These are phyloP conservation scores for Drosophila mayri DNA, from an alignment of 1,140 invertebrate genomes.

Conservation along the genomic window DNA sequence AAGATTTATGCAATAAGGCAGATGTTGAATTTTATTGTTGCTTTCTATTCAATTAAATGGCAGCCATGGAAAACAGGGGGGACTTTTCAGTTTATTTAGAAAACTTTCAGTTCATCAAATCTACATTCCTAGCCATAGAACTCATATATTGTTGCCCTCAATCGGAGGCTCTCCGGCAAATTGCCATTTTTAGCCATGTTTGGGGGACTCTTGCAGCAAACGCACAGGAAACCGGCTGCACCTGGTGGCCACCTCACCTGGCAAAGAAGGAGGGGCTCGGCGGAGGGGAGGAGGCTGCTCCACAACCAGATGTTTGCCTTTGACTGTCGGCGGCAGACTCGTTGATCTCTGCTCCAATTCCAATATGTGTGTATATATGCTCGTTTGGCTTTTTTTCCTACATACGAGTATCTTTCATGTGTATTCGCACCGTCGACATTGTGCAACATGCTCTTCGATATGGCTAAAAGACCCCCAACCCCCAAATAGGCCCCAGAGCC, in stretches of 20 bases:
- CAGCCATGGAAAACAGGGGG: accelerated
- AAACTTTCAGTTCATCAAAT: conserved; percentile 23
- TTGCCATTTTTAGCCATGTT: conserved; percentile 33
- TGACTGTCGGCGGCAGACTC: conserved; percentile 63
- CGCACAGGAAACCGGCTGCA: conserved; percentile 71
- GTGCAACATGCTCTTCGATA: conserved; percentile 68
- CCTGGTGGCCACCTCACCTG: conserved; percentile 21
- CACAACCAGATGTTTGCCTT: conserved; percentile 56
- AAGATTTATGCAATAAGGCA: conserved; percentile 17
- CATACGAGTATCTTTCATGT: conserved; percentile 26
- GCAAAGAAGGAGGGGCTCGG: background rate
- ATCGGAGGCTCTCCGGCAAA: conserved; percentile 22
- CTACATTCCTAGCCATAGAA: conserved; percentile 15
- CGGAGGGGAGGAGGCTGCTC: conserved; percentile 1
- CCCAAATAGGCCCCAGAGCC: conserved; percentile 3
- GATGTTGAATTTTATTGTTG: background rate
- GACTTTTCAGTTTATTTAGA: background rate
- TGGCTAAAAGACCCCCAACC: conserved; percentile 32
- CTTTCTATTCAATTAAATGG: background rate
- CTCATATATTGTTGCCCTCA: conserved; percentile 15
- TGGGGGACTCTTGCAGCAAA: conserved; percentile 31
- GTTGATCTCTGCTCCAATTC: conserved; percentile 79
- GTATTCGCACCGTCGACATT: conserved; percentile 56
- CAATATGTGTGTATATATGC: conserved; percentile 40
- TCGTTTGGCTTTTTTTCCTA: conserved; percentile 4